Evolutionary conservation across 2,888 invertebrate genomes (phyloP).

Genomic region (Sarcophaga subvicina): DNA sequence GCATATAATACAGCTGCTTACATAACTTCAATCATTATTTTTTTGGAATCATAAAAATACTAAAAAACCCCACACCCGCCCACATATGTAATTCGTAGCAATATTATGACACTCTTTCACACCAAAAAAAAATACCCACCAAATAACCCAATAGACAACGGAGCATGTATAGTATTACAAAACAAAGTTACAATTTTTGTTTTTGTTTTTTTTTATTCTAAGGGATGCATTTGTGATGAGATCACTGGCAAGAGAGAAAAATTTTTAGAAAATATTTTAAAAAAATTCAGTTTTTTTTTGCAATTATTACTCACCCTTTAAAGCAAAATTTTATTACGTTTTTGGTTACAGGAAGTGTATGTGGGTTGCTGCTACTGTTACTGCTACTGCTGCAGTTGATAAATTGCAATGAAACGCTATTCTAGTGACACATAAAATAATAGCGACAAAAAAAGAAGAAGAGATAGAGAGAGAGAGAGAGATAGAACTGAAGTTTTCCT

Average conservation of each 20-base stretch:
- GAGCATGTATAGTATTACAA: not conserved
- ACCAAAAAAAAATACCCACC: not conserved
- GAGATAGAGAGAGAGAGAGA: not conserved
- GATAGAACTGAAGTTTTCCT: slow-evolving; percentile 34
- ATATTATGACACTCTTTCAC: not conserved
- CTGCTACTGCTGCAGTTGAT: not conserved
- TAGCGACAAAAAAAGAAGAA: not conserved
- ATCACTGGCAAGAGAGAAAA: not conserved
- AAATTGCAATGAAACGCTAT: slow-evolving; percentile 37
- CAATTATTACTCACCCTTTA: no score
- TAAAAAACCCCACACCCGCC: no score
- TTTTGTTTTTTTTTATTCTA: not conserved
- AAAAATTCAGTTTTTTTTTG: no score
- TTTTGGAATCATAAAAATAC: not conserved
- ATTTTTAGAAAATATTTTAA: not conserved
- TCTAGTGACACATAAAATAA: slow-evolving; percentile 60
- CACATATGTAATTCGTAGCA: no score
- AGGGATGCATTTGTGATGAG: not conserved
- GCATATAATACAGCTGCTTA: not conserved
- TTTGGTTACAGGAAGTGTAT: slow-evolving; percentile 2
- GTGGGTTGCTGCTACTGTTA: slow-evolving; percentile 37
- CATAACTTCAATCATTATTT: slow-evolving; percentile 5
- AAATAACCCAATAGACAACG: not conserved
- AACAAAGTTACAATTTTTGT: not conserved
- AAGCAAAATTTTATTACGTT: no score